Evolutionary conservation across 2,113 vertebrate species (phyloP).

Genomic region (Carassius carassius): DNA sequence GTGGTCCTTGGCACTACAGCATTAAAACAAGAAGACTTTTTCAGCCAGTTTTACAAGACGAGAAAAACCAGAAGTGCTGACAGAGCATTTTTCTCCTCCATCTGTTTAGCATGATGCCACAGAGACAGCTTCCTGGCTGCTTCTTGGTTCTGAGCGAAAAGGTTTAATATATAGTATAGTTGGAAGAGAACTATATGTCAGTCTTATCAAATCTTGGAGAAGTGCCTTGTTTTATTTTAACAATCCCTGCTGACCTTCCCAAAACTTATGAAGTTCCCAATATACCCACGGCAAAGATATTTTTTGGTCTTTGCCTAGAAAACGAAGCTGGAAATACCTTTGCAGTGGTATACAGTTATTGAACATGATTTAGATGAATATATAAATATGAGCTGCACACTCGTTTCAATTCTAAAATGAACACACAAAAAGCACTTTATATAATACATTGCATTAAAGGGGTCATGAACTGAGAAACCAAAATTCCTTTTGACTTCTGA

Average conservation of each 20-base stretch:
- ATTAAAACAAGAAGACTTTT: background rate
- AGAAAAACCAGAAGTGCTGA: background rate
- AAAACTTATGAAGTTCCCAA: background rate
- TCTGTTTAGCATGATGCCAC: conserved; percentile 12
- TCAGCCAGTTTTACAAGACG: background rate
- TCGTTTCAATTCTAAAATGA: background rate
- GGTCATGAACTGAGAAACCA: too few relatives aligned
- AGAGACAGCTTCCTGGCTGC: background rate
- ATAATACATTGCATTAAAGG: too few relatives aligned
- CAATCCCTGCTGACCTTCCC: background rate
- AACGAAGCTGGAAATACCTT: background rate
- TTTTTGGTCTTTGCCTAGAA: background rate
- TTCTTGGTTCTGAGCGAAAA: background rate
- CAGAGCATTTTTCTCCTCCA: background rate
- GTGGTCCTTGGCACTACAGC: conserved; percentile 87
- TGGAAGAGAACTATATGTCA: background rate
- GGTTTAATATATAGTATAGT: background rate
- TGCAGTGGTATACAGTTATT: background rate
- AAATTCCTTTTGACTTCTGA: too few relatives aligned
- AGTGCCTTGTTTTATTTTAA: background rate
- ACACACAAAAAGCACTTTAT: background rate
- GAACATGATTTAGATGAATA: background rate
- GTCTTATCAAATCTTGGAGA: background rate
- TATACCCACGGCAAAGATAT: too few relatives aligned
- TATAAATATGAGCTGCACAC: background rate